Evolutionary conservation across 1,140 invertebrate genomes (phyloP).

Genomic region (Archegozetes longisetosus): DNA sequence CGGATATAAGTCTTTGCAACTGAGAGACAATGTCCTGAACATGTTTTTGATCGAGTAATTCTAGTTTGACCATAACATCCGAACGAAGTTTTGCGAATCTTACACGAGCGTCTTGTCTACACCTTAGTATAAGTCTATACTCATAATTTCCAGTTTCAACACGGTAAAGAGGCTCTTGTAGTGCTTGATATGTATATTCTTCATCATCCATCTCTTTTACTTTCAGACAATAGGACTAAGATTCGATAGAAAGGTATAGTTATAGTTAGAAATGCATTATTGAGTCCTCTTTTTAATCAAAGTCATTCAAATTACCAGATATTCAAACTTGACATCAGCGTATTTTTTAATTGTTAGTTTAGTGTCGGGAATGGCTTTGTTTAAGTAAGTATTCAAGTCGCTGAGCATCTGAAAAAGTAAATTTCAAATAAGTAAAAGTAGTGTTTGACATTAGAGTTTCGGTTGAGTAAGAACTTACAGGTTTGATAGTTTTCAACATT

Average conservation of each 20-base stretch:
- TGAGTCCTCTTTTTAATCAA: constrained; percentile 23
- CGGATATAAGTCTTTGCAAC: constrained; percentile 56
- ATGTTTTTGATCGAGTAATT: constrained; percentile 92
- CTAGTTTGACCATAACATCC: constrained; percentile 91
- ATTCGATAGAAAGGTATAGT: constrained; percentile 14
- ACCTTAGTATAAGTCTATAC: constrained; percentile 78
- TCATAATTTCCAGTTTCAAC: constrained; percentile 99
- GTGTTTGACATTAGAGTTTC: not conserved
- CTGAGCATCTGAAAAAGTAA: constrained; percentile 50
- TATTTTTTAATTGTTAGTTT: constrained; percentile 93
- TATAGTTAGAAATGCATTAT: not conserved
- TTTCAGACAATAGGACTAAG: constrained; percentile 82
- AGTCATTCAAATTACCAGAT: constrained; percentile 59
- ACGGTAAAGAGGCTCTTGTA: constrained; percentile 92
- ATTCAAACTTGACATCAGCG: constrained; percentile 94
- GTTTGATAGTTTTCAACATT: constrained; percentile 79
- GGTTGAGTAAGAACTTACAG: constrained; percentile 40
- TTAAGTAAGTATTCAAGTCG: constrained; percentile 86
- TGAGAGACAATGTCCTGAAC: constrained; percentile 82
- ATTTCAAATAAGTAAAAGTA: not conserved
- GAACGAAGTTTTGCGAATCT: constrained; percentile 81
- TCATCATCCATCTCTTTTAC: constrained; percentile 93
- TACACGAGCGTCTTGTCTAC: constrained; percentile 76
- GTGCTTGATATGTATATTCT: constrained; percentile 69
- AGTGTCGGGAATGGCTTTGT: constrained; percentile 95